phyloP scores from a whole-genome alignment of 2,113 vertebrate species.

The Ranitomeya variabilis region DNA sequence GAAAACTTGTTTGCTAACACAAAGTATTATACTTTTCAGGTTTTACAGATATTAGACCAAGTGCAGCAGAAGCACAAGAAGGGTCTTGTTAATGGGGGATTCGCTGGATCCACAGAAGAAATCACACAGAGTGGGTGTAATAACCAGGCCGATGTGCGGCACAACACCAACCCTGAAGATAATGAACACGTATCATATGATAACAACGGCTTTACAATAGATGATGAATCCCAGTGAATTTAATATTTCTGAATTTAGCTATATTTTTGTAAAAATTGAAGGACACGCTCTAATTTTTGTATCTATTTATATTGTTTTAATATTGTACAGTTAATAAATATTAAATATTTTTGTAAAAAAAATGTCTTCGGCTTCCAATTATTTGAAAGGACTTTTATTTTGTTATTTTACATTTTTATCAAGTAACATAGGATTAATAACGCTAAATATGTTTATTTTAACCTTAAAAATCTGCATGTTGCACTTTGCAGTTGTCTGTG shows the following conservation, averaged over 20 bases:
- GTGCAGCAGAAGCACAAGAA: constrained; percentile 72
- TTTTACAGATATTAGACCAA: constrained; percentile 82
- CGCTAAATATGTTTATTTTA: no score
- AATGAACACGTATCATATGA: accelerated
- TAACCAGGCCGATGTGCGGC: background rate
- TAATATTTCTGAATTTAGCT: background rate
- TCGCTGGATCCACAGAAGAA: background rate
- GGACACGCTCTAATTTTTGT: background rate
- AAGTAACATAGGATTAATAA: no score
- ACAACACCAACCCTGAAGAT: accelerated
- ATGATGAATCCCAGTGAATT: constrained; percentile 1
- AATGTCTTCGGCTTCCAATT: background rate
- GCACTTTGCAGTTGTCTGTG: no score
- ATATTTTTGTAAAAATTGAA: background rate
- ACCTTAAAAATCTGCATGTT: no score
- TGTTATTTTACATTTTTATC: no score
- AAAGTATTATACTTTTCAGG: constrained; percentile 66
- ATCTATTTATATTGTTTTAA: constrained; percentile 5
- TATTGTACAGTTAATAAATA: background rate
- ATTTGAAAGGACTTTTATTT: background rate
- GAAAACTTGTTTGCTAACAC: background rate
- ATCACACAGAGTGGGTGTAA: accelerated
- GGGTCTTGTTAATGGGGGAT: background rate
- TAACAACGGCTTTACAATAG: accelerated
- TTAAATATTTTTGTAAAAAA: background rate